Conservation (phyloP, 2,888 invertebrate species). For the Drosophila acutilabella region DNA sequence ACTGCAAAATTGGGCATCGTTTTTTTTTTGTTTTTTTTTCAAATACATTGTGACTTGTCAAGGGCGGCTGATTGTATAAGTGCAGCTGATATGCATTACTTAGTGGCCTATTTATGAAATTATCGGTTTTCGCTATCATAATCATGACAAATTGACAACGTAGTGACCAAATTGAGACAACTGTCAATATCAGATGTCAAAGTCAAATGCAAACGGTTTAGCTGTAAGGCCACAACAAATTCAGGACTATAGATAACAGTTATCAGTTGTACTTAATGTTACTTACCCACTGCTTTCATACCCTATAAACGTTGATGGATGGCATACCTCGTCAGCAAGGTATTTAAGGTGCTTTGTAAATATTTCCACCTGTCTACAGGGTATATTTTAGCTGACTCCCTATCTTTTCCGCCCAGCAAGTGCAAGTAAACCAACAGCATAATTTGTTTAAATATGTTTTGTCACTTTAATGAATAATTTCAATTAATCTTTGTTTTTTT, state of each 20-base stretch:
- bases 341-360: neutral
- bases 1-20: constrained; percentile 6
- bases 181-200: constrained; percentile 24
- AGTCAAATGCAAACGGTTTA: constrained; percentile 47
- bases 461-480: constrained; percentile 73
- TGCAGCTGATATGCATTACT: constrained; percentile 17
- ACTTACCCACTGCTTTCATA: constrained; percentile 13
- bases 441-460: constrained; percentile 49
- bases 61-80: constrained; percentile 15
- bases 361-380: neutral
- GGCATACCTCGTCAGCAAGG: neutral
- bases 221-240: constrained; percentile 36
- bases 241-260: constrained; percentile 39
- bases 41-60: neutral
- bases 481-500: constrained; percentile 60
- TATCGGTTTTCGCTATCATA: constrained; percentile 27
- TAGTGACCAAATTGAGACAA: constrained; percentile 36
- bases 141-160: constrained; percentile 72
- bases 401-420: constrained; percentile 1
- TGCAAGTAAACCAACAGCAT: constrained; percentile 38
- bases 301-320: neutral
- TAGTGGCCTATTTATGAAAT: constrained; percentile 1
- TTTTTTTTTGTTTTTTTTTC: neutral
- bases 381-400: constrained; percentile 1
- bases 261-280: constrained; percentile 27